These are phyloP conservation scores for Syngnathus scovelli DNA, from an alignment of 2,113 vertebrate species.

Conservation along the genomic window DNA sequence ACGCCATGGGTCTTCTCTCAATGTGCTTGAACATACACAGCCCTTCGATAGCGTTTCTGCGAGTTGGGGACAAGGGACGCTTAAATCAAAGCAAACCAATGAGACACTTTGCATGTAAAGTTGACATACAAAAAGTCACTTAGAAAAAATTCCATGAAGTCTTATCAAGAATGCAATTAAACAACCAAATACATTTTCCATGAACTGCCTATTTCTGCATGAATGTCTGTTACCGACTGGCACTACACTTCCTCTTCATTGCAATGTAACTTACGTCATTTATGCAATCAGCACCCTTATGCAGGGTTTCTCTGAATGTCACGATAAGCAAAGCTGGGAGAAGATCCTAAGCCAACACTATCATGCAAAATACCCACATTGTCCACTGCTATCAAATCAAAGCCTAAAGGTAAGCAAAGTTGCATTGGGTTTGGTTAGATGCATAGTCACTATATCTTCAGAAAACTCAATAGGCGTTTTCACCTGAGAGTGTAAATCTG, in stretches of 20 bases:
- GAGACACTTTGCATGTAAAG: neutral
- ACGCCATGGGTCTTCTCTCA: slow-evolving; percentile 74
- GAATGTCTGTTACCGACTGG: neutral
- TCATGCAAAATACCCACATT: neutral
- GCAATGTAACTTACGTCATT: no score
- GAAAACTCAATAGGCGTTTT: neutral
- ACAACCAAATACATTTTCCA: neutral
- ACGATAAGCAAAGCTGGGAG: neutral
- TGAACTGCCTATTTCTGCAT: neutral
- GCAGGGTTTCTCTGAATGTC: neutral
- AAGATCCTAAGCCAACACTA: neutral
- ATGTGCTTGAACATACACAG: slow-evolving; percentile 85
- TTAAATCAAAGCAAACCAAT: no score
- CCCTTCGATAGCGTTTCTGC: slow-evolving; percentile 81
- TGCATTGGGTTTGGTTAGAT: neutral
- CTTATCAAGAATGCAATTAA: neutral
- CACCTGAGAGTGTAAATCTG: slow-evolving; percentile 90
- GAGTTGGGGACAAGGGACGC: slow-evolving; percentile 16
- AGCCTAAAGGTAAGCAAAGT: neutral
- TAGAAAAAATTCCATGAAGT: neutral
- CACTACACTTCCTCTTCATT: neutral
- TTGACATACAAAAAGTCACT: neutral
- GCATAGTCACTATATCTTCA: neutral
- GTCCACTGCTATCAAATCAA: neutral
- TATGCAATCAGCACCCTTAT: no score